A percentile compares a stretch with the other conserved stretches of the same genome.
Conservation (phyloP, 1,140 invertebrate genomes). For the Bacillus rossius region DNA sequence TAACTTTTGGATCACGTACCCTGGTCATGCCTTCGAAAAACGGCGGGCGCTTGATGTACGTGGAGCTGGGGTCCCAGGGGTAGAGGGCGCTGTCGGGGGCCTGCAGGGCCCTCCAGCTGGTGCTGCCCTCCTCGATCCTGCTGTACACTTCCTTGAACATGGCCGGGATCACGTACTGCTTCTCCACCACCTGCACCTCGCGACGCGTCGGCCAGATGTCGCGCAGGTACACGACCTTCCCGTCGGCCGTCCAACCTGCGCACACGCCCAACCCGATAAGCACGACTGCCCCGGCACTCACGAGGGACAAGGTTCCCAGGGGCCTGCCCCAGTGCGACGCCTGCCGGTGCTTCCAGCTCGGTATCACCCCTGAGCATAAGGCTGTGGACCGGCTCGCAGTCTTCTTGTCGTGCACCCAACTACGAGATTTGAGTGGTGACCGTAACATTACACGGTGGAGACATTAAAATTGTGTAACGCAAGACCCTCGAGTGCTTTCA, state of each 20-base stretch:
- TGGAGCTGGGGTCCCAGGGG: constrained; percentile 86
- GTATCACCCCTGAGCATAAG: too few relatives aligned
- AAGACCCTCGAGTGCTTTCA: too few relatives aligned
- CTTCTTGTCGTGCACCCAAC: too few relatives aligned
- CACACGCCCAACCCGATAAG: constrained; percentile 5
- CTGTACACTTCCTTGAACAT: constrained; percentile 97
- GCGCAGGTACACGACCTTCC: constrained; percentile 70
- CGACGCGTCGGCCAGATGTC: constrained; percentile 95
- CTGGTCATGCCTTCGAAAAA: constrained; percentile 88
- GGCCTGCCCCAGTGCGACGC: too few relatives aligned
- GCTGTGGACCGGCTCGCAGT: too few relatives aligned
- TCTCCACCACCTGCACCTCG: constrained; percentile 88
- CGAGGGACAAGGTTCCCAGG: too few relatives aligned
- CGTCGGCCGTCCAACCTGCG: constrained; percentile 60
- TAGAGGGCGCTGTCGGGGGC: constrained; percentile 82
- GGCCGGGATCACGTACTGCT: constrained; percentile 87
- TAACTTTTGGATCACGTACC: too few relatives aligned
- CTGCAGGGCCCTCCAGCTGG: constrained; percentile 76
- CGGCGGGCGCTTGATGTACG: constrained; percentile 96
- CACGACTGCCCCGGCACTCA: too few relatives aligned
- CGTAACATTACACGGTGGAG: too few relatives aligned
- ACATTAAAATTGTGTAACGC: too few relatives aligned
- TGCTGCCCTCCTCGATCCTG: constrained; percentile 79
- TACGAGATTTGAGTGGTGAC: too few relatives aligned
- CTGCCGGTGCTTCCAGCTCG: too few relatives aligned